Percentiles rank a stretch among this genome's conserved stretches.
These are phyloP conservation scores for Periparus ater DNA, from an alignment of 2,797 vertebrate genomes.

Conservation along the genomic window DNA sequence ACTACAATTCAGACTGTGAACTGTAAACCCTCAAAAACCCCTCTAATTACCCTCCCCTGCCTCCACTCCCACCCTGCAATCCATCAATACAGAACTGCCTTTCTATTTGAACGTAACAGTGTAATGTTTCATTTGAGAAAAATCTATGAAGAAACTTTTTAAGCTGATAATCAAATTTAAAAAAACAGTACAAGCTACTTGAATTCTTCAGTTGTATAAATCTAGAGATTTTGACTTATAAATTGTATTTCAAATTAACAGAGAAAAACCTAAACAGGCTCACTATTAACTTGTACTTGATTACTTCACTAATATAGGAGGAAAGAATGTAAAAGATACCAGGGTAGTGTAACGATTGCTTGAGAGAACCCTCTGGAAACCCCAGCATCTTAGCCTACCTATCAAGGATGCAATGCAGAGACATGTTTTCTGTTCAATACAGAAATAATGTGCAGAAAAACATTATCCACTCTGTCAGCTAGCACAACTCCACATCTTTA, in stretches of 20 bases:
- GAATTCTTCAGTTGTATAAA: not conserved
- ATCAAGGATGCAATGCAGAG: not conserved
- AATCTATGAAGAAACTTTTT: not conserved
- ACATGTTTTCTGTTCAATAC: not conserved
- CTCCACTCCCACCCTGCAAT: not conserved
- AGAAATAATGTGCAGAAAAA: not conserved
- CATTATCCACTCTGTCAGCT: not conserved
- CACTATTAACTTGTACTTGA: not conserved
- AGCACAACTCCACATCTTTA: not conserved
- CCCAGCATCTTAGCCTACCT: not conserved
- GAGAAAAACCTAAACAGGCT: not conserved
- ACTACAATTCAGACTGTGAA: not conserved
- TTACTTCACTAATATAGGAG: not conserved
- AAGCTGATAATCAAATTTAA: not conserved
- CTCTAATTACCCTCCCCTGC: not conserved
- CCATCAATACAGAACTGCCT: not conserved
- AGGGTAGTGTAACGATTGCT: not conserved
- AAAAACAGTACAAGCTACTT: not conserved
- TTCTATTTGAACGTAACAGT: not conserved
- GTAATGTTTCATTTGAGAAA: not conserved
- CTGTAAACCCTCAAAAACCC: not conserved
- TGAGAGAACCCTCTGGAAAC: not conserved
- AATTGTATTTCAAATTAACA: not conserved
- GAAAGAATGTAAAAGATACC: not conserved
- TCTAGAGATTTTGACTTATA: not conserved